Evolutionary conservation across 2,797 vertebrate genomes (phyloP).

Genomic region (Gallinago nigripennis): DNA sequence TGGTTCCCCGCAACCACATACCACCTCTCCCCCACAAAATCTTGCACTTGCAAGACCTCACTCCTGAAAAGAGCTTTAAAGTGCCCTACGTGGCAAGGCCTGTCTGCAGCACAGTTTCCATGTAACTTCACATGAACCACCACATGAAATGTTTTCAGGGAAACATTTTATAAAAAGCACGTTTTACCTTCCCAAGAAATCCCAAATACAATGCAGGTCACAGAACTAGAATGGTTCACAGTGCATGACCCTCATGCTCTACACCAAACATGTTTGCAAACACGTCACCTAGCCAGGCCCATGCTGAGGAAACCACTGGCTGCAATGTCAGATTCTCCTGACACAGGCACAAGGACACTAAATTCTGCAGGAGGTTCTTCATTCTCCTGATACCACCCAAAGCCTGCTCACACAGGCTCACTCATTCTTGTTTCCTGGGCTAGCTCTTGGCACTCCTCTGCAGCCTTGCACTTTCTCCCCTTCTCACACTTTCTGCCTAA

Average conservation of each 20-base stretch:
- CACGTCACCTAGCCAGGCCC: not conserved
- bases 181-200: not conserved
- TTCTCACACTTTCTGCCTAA: not conserved
- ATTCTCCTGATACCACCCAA: not conserved
- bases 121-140: fast-evolving
- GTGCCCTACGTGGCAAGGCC: not conserved
- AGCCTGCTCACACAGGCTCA: not conserved
- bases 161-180: not conserved
- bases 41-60: not conserved
- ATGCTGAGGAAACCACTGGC: not conserved
- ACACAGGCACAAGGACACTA: not conserved
- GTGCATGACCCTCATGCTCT: not conserved
- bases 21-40: not conserved
- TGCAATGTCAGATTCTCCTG: fast-evolving
- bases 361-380: not conserved
- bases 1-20: not conserved
- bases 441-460: not conserved
- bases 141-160: not conserved
- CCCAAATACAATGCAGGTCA: not conserved
- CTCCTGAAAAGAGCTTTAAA: not conserved
- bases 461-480: fast-evolving
- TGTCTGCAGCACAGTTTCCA: not conserved
- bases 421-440: not conserved
- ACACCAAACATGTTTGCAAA: not conserved
- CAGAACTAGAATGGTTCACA: fast-evolving